These are phyloP conservation scores for Thaumetopoea pityocampa DNA, from an alignment of 1,140 invertebrate species.

Conservation along the genomic window DNA sequence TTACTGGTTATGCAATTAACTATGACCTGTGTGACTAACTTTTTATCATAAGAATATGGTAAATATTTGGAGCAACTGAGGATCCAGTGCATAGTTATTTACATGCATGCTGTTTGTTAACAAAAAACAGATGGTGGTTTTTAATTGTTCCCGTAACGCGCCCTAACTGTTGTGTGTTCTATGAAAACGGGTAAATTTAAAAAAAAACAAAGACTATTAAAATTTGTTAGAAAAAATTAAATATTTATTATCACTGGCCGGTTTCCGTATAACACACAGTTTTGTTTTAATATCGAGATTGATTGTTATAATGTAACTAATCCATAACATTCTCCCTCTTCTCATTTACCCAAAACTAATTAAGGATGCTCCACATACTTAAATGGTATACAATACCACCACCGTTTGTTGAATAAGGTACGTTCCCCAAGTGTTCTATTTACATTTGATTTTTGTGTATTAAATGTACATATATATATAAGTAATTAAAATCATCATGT, in stretches of 20 bases:
- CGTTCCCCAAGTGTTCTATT: constrained; percentile 60
- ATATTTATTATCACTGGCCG: too few relatives aligned
- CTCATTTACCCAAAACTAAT: constrained; percentile 73
- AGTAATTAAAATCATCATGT: constrained; percentile 41
- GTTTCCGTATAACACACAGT: constrained; percentile 40
- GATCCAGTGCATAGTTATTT: constrained; percentile 47
- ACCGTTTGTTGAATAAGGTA: constrained; percentile 71
- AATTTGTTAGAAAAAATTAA: too few relatives aligned
- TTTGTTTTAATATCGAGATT: constrained; percentile 34
- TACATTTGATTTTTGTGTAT: constrained; percentile 65
- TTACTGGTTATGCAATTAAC: constrained; percentile 47
- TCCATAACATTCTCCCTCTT: constrained; percentile 76
- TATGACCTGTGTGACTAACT: constrained; percentile 54
- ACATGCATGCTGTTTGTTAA: constrained; percentile 67
- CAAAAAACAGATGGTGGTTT: constrained; percentile 59
- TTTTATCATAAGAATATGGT: constrained; percentile 21
- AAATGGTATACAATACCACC: constrained; percentile 69
- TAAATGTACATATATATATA: constrained; percentile 55
- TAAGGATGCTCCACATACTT: constrained; percentile 73
- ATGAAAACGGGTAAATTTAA: too few relatives aligned
- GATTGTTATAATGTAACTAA: constrained; percentile 66
- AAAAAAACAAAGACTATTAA: too few relatives aligned
- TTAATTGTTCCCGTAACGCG: constrained; percentile 36
- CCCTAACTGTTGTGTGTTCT: constrained; percentile 32
- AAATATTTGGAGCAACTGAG: constrained; percentile 26